These are phyloP conservation scores for Sternotherus odoratus DNA, from an alignment of 2,797 vertebrate species.

Conservation along the genomic window DNA sequence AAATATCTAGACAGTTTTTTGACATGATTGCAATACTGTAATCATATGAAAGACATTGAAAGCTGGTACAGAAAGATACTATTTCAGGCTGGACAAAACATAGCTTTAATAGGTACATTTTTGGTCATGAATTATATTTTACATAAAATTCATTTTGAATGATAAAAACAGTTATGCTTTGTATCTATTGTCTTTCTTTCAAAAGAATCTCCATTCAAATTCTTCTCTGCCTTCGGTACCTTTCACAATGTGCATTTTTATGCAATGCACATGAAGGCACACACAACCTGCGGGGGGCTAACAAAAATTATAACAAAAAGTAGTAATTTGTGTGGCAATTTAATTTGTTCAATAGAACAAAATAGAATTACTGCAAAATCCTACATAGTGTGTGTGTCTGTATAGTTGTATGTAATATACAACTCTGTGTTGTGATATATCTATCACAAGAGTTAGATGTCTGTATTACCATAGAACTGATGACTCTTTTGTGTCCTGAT, in stretches of 20 bases:
- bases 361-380: slow-evolving; percentile 32
- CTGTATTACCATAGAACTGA: background rate
- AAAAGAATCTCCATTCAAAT: slow-evolving; percentile 33
- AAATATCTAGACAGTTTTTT: slow-evolving; percentile 63
- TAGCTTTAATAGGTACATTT: background rate
- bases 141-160: background rate
- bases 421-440: background rate
- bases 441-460: background rate
- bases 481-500: background rate
- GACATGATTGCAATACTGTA: slow-evolving; percentile 58
- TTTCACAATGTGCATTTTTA: slow-evolving; percentile 38
- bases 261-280: slow-evolving; percentile 27
- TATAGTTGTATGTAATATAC: too few relatives aligned
- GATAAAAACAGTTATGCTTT: background rate
- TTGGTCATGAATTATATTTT: background rate
- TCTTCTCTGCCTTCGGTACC: background rate
- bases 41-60: slow-evolving; percentile 42
- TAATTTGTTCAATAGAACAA: background rate
- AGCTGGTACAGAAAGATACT: slow-evolving; percentile 36
- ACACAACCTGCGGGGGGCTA: slow-evolving; percentile 41
- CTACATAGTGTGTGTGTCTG: background rate
- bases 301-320: slow-evolving; percentile 36
- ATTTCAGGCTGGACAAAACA: slow-evolving; percentile 9
- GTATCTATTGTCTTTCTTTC: slow-evolving; percentile 5
- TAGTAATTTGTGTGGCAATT: slow-evolving; percentile 36